Percentiles rank a stretch among this genome's conserved stretches.
phyloP scores from a whole-genome alignment of 2,888 invertebrate species.

The Anorthoa munda region DNA sequence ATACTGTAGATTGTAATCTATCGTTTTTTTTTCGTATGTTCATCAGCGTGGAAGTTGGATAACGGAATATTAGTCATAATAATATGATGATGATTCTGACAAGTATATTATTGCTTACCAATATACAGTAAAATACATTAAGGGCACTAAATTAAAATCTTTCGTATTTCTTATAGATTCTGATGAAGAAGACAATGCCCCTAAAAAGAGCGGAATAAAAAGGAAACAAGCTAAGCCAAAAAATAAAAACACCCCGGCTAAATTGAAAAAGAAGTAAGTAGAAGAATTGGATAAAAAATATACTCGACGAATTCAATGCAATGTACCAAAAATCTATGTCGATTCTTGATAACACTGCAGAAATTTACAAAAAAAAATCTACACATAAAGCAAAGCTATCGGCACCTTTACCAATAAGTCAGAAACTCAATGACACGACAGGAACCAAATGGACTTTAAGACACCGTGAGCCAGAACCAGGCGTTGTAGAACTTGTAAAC shows the following conservation, averaged over 20 bases:
- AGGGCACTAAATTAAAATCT: neutral
- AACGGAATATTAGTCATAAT: slow-evolving; percentile 3
- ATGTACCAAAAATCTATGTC: slow-evolving; percentile 22
- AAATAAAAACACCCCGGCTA: neutral
- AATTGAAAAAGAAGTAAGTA: neutral
- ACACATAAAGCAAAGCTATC: neutral
- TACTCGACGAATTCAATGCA: slow-evolving; percentile 21
- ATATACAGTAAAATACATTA: neutral
- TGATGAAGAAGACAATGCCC: neutral
- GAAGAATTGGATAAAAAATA: neutral
- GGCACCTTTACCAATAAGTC: neutral
- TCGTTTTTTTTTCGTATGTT: neutral
- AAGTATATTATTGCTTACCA: too few relatives aligned
- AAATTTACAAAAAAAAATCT: slow-evolving; percentile 8
- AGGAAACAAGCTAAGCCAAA: neutral
- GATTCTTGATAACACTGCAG: slow-evolving; percentile 14
- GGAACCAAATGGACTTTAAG: slow-evolving; percentile 17
- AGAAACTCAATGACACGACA: neutral
- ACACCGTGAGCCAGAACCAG: neutral
- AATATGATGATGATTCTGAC: neutral
- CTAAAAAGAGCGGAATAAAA: neutral
- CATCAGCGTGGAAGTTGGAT: neutral
- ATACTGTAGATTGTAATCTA: too few relatives aligned
- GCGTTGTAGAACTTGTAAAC: slow-evolving; percentile 10
- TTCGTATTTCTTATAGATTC: neutral